Evolutionary conservation across 2,113 vertebrate species (phyloP).

Genomic region (Thamnophis sirtalis): DNA sequence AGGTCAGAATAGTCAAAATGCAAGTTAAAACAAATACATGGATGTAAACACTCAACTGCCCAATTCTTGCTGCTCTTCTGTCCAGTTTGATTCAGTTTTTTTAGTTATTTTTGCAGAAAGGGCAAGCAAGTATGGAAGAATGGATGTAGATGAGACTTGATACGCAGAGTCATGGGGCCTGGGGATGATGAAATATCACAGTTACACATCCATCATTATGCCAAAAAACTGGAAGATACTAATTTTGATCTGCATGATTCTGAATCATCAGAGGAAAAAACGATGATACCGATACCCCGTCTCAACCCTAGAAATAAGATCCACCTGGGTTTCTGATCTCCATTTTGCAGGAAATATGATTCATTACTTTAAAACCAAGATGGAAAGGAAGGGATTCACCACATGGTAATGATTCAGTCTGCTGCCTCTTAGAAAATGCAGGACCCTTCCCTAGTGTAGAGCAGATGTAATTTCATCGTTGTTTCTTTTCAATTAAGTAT

Average conservation of each 20-base stretch:
- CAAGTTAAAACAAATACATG: not conserved
- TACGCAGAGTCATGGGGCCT: no score
- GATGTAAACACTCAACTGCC: not conserved
- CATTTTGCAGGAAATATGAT: not conserved
- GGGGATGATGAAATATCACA: not conserved
- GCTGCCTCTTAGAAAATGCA: not conserved
- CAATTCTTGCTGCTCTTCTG: not conserved
- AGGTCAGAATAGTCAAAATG: not conserved
- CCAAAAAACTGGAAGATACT: not conserved
- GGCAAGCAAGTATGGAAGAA: not conserved
- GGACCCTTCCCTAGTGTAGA: not conserved
- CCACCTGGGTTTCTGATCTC: not conserved
- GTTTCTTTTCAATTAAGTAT: not conserved
- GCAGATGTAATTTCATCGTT: not conserved
- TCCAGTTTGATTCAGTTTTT: not conserved
- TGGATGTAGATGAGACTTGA: not conserved
- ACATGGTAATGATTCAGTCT: not conserved
- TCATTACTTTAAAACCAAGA: not conserved
- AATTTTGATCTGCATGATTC: not conserved
- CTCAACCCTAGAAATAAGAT: not conserved
- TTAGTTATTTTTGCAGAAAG: not conserved
- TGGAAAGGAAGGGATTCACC: not conserved
- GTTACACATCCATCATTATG: not conserved
- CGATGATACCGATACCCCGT: not conserved
- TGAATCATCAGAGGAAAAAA: not conserved